phyloP scores from a whole-genome alignment of 2,797 vertebrate species.

The Apogon hyalosoma region DNA sequence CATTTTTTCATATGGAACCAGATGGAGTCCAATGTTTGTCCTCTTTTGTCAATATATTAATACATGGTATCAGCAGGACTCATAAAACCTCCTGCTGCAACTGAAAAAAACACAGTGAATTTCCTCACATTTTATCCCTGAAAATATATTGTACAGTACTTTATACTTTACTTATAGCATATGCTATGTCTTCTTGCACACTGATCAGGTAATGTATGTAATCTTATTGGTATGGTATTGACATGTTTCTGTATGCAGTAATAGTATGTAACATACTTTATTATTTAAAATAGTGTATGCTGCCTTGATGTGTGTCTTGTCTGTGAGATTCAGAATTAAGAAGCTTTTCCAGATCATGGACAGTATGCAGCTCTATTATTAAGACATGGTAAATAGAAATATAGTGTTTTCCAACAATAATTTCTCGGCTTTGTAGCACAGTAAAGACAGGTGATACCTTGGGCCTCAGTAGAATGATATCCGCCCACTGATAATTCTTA shows the following conservation, averaged over 20 bases:
- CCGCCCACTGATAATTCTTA: slow-evolving; percentile 26
- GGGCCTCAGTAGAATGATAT: slow-evolving; percentile 33
- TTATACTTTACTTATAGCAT: too few species aligned
- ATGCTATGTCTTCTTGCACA: background rate
- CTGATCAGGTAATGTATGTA: background rate
- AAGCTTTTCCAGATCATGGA: background rate
- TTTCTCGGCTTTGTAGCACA: slow-evolving; percentile 1
- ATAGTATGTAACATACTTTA: background rate
- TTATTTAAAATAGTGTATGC: background rate
- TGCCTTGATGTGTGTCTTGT: background rate
- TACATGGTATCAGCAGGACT: slow-evolving; percentile 57
- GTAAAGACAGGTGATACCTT: slow-evolving; percentile 12
- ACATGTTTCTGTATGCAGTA: background rate
- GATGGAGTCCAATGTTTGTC: slow-evolving; percentile 51
- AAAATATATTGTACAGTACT: too few species aligned
- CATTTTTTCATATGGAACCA: slow-evolving; percentile 71
- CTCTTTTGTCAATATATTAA: slow-evolving; percentile 73
- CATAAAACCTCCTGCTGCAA: slow-evolving; percentile 58
- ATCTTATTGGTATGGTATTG: slow-evolving; percentile 1
- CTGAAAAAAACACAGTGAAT: slow-evolving; percentile 21
- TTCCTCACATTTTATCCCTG: too few species aligned
- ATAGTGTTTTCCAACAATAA: background rate
- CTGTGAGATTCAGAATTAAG: background rate
- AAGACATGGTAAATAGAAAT: background rate
- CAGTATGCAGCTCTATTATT: slow-evolving; percentile 1